A percentile compares a stretch with the other conserved stretches of the same genome.
Evolutionary conservation across 2,797 vertebrate genomes (phyloP).

Genomic region (Myotis findleyi): DNA sequence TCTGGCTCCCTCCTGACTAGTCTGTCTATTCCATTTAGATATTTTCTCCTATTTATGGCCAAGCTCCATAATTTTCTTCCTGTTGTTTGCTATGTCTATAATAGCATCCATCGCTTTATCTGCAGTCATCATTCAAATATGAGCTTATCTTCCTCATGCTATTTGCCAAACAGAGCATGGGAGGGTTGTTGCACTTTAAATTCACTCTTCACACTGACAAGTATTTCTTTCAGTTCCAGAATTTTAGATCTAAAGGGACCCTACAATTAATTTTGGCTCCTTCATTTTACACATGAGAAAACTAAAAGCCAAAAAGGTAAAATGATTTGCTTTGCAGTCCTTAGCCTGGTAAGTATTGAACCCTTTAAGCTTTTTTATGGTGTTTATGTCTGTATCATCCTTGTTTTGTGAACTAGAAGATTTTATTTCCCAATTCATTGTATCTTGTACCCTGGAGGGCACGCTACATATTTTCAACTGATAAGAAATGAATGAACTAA

Average conservation of each 20-base stretch:
- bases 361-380: background rate
- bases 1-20: background rate
- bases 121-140: conserved; percentile 27
- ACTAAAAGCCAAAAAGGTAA: background rate
- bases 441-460: background rate
- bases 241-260: background rate
- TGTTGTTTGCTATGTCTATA: background rate
- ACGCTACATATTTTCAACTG: background rate
- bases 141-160: conserved; percentile 28
- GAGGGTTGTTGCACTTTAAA: background rate
- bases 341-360: background rate
- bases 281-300: conserved; percentile 35
- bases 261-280: conserved; percentile 24
- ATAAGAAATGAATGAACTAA: conserved; percentile 28
- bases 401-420: background rate
- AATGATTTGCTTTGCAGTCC: conserved; percentile 11
- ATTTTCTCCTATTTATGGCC: background rate
- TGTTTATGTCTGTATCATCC: background rate
- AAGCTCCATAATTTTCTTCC: background rate
- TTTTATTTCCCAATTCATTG: background rate
- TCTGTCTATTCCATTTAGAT: background rate
- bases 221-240: conserved; percentile 15
- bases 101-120: background rate
- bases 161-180: conserved; percentile 52
- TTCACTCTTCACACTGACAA: background rate